Evolutionary conservation across 2,113 vertebrate genomes (phyloP).

Genomic region (Pterocles gutturalis): DNA sequence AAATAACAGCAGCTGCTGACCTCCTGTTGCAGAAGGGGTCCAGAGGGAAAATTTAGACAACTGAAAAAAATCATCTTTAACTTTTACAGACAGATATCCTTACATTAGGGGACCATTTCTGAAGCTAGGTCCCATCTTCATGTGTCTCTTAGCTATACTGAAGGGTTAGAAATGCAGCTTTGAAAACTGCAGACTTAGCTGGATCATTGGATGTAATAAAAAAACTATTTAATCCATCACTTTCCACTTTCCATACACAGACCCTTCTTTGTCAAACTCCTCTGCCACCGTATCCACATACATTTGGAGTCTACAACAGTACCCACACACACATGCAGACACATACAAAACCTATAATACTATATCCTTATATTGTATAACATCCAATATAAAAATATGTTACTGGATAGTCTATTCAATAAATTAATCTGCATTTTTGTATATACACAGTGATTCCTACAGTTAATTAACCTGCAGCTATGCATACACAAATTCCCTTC

Average conservation of each 20-base stretch:
- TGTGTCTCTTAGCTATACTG: not conserved
- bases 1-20: not conserved
- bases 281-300: not conserved
- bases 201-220: not conserved
- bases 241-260: not conserved
- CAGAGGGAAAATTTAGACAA: not conserved
- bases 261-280: not conserved
- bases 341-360: not conserved
- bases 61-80: not conserved
- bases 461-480: constrained; percentile 19
- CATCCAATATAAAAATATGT: not conserved
- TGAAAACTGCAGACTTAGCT: not conserved
- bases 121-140: not conserved
- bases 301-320: not conserved
- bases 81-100: not conserved
- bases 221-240: not conserved
- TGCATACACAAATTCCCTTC: constrained; percentile 9
- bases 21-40: not conserved
- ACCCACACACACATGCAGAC: not conserved
- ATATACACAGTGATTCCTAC: not conserved
- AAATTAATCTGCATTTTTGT: not conserved
- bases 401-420: not conserved
- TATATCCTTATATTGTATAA: not conserved
- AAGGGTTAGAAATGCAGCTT: not conserved
- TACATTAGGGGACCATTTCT: not conserved